A percentile compares a stretch with the other conserved stretches of the same genome.
phyloP scores from a whole-genome alignment of 2,888 invertebrate genomes.

The Steinernema hermaphroditum region DNA sequence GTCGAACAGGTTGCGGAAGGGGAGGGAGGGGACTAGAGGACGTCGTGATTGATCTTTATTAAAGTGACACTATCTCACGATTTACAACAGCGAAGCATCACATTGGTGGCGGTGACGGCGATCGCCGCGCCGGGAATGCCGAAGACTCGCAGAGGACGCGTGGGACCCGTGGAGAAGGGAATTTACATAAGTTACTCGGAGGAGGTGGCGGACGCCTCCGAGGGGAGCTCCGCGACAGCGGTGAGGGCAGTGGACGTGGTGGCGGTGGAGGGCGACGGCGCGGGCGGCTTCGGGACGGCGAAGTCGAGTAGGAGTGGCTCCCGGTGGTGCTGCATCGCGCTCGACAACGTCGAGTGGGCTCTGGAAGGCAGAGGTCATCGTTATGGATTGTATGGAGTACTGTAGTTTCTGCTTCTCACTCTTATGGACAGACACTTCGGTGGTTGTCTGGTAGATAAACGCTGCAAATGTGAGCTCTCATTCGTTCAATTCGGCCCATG shows the following conservation, averaged over 20 bases:
- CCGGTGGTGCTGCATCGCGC: constrained; percentile 12
- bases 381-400: too few species aligned
- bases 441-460: too few species aligned
- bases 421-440: too few species aligned
- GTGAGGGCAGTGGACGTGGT: constrained; percentile 25
- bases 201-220: not conserved
- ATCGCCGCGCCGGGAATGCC: not conserved
- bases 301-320: constrained; percentile 10
- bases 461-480: too few species aligned
- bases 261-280: constrained; percentile 12
- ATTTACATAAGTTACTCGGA: constrained; percentile 23
- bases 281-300: not conserved
- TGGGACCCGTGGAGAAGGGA: constrained; percentile 19
- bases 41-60: constrained; percentile 26
- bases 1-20: not conserved
- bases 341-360: constrained; percentile 9
- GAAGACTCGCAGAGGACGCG: not conserved
- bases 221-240: not conserved
- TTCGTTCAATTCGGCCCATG: too few species aligned
- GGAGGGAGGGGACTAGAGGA: not conserved
- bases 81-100: constrained; percentile 1
- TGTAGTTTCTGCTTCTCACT: too few species aligned
- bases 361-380: too few species aligned
- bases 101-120: not conserved
- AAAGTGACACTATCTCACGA: constrained; percentile 29